Conservation (phyloP, 2,797 vertebrate species). For the Gambusia yucatana region DNA sequence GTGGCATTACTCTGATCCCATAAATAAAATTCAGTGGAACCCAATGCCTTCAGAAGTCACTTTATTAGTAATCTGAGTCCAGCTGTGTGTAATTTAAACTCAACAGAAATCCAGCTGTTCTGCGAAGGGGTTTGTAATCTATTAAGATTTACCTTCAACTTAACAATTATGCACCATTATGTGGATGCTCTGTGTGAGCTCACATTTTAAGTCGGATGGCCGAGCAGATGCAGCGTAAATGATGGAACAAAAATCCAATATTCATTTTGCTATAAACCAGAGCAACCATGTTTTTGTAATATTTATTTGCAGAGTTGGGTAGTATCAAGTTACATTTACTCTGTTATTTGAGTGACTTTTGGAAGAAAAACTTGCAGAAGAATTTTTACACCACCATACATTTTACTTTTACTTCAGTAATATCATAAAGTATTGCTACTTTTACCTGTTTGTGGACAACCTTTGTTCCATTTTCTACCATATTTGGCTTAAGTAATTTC, state of each 20-base stretch:
- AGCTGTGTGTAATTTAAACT: background rate
- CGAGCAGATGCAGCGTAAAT: background rate
- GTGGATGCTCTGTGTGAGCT: background rate
- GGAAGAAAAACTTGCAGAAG: background rate
- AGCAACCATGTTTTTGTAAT: background rate
- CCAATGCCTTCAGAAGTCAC: background rate
- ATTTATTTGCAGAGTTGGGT: background rate
- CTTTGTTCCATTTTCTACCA: too few species aligned
- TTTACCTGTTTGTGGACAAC: background rate
- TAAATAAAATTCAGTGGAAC: background rate
- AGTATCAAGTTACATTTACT: background rate
- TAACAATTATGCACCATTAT: background rate
- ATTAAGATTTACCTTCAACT: background rate
- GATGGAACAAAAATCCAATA: background rate
- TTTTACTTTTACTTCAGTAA: conserved; percentile 1
- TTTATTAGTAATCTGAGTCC: background rate
- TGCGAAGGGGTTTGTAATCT: background rate
- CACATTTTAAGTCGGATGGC: background rate
- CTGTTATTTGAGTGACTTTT: background rate
- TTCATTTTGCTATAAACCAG: background rate
- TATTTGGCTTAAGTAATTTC: too few species aligned
- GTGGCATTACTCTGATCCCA: background rate
- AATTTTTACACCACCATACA: background rate
- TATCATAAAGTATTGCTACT: background rate
- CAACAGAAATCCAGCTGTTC: background rate